Evolutionary conservation across 2,113 vertebrate genomes (phyloP).

Genomic region (Chamaea fasciata): DNA sequence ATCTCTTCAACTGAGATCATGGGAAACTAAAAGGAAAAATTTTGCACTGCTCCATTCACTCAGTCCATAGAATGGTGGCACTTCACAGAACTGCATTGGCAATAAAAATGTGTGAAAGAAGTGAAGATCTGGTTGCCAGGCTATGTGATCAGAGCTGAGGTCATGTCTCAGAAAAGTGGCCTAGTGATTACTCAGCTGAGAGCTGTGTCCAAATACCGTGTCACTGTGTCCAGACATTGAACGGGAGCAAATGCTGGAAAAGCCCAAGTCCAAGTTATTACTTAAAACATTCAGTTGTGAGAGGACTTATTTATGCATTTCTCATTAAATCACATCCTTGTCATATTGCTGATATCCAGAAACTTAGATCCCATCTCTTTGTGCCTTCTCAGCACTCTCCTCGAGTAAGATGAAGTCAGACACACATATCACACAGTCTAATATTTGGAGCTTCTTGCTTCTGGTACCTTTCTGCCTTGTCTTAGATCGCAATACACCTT

Average conservation of each 20-base stretch:
- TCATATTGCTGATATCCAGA: background rate
- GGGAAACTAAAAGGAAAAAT: background rate
- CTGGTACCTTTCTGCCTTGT: background rate
- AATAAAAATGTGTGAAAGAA: slow-evolving; percentile 16
- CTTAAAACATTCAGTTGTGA: background rate
- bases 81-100: background rate
- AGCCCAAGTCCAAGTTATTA: background rate
- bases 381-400: background rate
- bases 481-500: background rate
- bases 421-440: background rate
- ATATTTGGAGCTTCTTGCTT: background rate
- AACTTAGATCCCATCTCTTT: background rate
- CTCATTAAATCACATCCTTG: background rate
- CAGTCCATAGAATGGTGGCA: background rate
- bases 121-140: background rate
- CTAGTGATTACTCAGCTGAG: background rate
- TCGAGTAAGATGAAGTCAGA: background rate
- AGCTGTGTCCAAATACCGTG: background rate
- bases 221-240: background rate
- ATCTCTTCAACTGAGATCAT: background rate
- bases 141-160: background rate
- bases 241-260: background rate
- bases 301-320: background rate
- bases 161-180: background rate
- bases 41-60: background rate